Evolutionary conservation across 2,888 invertebrate genomes (phyloP), one percentile per base, ranked within the genome.

Genomic region (Pollenia amentaria): DNA sequence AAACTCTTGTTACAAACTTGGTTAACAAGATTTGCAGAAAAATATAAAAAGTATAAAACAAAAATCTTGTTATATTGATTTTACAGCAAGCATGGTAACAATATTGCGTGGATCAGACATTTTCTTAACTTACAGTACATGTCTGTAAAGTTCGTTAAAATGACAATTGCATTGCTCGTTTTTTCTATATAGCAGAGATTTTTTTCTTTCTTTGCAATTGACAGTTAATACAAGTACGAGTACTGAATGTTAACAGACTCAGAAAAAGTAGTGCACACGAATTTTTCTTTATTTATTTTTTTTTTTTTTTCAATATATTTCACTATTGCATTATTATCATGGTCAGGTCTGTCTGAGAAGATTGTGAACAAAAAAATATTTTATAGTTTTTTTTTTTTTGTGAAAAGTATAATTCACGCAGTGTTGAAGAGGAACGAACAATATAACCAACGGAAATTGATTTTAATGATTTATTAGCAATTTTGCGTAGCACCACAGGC

Each of bases 381-480:
- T 57, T 48, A 40, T 57, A 0, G 60, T 57, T 9, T 62, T 42
- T 42, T 44, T 65, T 6, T 62, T 46, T 55, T 51, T 18, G 44
- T 42, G 21, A 62, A 42, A 60, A 29, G 51, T 38, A 29, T 65
- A 70, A 72, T 83, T 83, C 83, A 83, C 83, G 79, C 83, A 87
- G 79, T 83, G 75, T 65, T 55, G 29, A 70, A 76, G 55, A 65
- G 70, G 21, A 70, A 51, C 40, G 16, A 70, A 70, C 46, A 46
- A 70, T 78, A 70, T 80, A 76, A 62, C 75, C 85, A 89, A 89
- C 89, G 88, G 89, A 89, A 89, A 89, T 89, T 89, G 89, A 89
- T 89, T 89, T 89, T 88, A 89, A 89, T 89, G 89, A 89, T 89
- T 89, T 89, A 89, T 89, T 89, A 88, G 86, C 83, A 88, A 87